A percentile compares a stretch with the other conserved stretches of the same genome.
phyloP scores from a whole-genome alignment of 2,797 vertebrate genomes.

The Macropus fuliginosus region DNA sequence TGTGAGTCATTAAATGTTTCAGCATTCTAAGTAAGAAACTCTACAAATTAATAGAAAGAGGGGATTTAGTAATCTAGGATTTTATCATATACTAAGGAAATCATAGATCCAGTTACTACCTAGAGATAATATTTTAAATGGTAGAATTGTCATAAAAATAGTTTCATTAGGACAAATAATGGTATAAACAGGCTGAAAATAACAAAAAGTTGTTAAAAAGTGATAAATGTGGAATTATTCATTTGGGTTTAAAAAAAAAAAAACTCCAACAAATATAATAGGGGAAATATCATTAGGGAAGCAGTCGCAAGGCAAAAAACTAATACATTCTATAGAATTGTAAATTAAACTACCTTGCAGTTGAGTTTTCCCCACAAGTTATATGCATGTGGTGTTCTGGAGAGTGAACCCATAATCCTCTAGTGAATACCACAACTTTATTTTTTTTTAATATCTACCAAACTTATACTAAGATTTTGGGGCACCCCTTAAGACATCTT shows the following conservation, averaged over 20 bases:
- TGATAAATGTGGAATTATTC: neutral
- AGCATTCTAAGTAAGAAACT: neutral
- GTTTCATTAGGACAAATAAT: neutral
- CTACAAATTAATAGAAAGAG: neutral
- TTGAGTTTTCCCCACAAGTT: neutral
- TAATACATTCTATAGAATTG: neutral
- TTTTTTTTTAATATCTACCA: neutral
- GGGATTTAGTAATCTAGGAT: neutral
- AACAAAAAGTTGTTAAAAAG: neutral
- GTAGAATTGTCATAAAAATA: neutral
- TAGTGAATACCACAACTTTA: neutral
- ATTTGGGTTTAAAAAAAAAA: too few relatives aligned
- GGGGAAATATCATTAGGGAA: neutral
- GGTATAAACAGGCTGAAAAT: neutral
- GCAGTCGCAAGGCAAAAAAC: neutral
- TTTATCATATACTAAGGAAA: neutral
- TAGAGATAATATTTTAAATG: neutral
- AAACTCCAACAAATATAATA: neutral
- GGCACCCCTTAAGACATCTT: neutral
- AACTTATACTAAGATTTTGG: neutral
- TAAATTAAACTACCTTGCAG: neutral
- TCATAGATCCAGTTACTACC: neutral
- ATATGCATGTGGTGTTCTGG: neutral
- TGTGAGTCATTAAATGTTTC: neutral
- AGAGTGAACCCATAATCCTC: neutral